A percentile compares a stretch with the other conserved stretches of the same genome.
Evolutionary conservation across 2,888 invertebrate genomes (phyloP).

Genomic region (Napeogenes sylphis): DNA sequence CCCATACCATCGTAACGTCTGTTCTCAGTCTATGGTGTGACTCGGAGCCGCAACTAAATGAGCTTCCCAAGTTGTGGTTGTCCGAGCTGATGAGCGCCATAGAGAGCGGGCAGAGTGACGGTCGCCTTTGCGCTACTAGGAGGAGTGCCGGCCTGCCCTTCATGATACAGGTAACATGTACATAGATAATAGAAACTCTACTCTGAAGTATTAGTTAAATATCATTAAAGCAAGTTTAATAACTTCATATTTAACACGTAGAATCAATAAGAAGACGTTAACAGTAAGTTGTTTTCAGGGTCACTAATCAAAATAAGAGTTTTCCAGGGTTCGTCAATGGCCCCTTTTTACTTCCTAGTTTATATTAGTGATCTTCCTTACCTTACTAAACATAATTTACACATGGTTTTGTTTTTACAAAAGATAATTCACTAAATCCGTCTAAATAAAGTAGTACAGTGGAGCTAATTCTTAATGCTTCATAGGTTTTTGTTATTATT

Average conservation of each 20-base stretch:
- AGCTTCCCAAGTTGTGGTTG: constrained; percentile 82
- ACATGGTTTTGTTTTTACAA: not conserved
- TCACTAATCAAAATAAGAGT: too few species aligned
- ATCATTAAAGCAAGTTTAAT: not conserved
- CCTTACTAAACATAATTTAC: too few species aligned
- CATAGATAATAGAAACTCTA: not conserved
- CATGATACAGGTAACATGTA: constrained; percentile 84
- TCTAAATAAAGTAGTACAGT: too few species aligned
- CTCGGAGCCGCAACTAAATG: constrained; percentile 63
- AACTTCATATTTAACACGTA: not conserved
- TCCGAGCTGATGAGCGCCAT: constrained; percentile 77
- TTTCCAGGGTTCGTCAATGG: too few species aligned
- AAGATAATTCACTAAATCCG: too few species aligned
- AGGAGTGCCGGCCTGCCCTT: constrained; percentile 97
- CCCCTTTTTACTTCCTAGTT: too few species aligned
- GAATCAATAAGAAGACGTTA: too few species aligned
- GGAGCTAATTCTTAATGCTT: too few species aligned
- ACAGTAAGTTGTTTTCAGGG: too few species aligned
- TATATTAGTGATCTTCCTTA: too few species aligned
- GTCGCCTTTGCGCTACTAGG: constrained; percentile 80
- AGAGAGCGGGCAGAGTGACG: constrained; percentile 51
- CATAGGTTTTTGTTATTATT: too few species aligned
- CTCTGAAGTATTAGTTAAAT: not conserved
- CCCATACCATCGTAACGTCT: too few species aligned
- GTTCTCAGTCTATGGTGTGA: constrained; percentile 65